phyloP scores from a whole-genome alignment of 2,113 vertebrate genomes.

The Myotis davidii region DNA sequence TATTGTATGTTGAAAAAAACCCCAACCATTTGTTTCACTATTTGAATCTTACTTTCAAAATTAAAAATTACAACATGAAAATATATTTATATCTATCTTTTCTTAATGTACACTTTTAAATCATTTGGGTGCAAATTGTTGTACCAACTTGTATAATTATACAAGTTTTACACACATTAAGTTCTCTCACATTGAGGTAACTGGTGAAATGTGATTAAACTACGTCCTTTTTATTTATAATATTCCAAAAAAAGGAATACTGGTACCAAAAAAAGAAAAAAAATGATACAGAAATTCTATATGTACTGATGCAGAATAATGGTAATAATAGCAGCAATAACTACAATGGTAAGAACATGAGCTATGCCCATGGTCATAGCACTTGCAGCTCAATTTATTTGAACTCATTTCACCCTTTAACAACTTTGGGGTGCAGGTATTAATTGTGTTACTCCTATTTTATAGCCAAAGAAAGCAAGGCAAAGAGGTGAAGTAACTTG shows the following conservation, averaged over 20 bases:
- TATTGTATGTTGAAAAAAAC: background rate
- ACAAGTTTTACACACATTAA: background rate
- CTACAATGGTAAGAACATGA: background rate
- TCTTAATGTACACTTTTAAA: constrained; percentile 10
- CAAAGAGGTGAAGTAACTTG: background rate
- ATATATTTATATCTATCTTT: background rate
- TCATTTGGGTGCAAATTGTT: background rate
- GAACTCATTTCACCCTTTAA: background rate
- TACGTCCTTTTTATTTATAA: background rate
- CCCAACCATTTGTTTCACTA: background rate
- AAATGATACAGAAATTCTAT: background rate
- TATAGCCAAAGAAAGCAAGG: constrained; percentile 27
- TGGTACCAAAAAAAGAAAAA: background rate
- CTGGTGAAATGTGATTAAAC: background rate
- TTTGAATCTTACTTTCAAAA: constrained; percentile 35
- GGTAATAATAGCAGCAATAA: background rate
- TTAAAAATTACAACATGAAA: constrained; percentile 6
- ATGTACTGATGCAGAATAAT: background rate
- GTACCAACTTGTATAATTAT: background rate
- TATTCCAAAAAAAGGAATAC: background rate
- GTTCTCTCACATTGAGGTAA: background rate
- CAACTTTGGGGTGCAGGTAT: background rate
- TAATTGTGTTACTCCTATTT: background rate
- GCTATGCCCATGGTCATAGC: background rate
- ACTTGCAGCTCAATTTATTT: background rate